Conservation (phyloP, 2,797 vertebrate species). For the Spatula clypeata region DNA sequence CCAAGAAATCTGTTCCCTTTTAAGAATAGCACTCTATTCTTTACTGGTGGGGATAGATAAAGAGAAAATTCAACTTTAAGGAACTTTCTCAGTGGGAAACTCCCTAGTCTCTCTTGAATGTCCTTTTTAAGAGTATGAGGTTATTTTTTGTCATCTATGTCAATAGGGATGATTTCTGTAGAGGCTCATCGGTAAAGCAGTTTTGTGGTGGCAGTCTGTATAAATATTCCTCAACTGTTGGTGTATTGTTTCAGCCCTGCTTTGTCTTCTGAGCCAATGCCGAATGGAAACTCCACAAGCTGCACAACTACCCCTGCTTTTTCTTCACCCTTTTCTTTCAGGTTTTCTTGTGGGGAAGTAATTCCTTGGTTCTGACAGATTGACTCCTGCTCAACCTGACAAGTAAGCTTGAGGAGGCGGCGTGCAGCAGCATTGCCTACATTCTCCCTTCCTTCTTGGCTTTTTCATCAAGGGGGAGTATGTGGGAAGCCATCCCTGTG, state of each 20-base stretch:
- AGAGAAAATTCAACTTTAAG: slow-evolving; percentile 69
- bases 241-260: neutral
- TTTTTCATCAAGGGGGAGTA: neutral
- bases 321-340: neutral
- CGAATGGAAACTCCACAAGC: neutral
- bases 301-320: neutral
- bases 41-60: slow-evolving; percentile 75
- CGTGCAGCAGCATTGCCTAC: rapidly evolving
- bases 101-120: slow-evolving; percentile 37
- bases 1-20: slow-evolving; percentile 81
- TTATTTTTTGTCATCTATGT: slow-evolving; percentile 23
- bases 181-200: neutral
- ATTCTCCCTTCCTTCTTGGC: rapidly evolving
- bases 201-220: neutral
- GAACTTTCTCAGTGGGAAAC: slow-evolving; percentile 57
- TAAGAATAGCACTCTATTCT: slow-evolving; percentile 71
- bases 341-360: neutral
- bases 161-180: neutral
- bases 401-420: rapidly evolving
- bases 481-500: neutral
- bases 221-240: neutral
- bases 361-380: neutral
- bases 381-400: neutral
- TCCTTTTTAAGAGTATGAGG: neutral
- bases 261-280: neutral